Base-by-base conservation (phyloP, 2,888 invertebrate species). In the Agrochola litura region DNA sequence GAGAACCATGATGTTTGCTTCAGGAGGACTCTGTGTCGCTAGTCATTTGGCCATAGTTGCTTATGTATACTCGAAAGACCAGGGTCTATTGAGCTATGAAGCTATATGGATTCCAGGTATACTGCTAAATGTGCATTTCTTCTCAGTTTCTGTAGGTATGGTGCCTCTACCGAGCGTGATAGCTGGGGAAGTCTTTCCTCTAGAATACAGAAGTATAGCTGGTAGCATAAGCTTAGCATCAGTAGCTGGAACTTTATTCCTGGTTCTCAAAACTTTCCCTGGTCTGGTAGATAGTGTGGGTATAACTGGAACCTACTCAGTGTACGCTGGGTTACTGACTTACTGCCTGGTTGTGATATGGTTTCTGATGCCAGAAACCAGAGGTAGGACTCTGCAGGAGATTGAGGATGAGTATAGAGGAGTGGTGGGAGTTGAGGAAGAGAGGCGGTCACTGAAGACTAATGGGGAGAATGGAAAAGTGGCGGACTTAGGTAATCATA, bases 141-240 rank as follows among this genome's bases (percentile, higher is more conserved):
- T 97, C 25, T 96, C 97, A 16, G 95, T 97, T 0, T 96, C 97
- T 9, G 92, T 97, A 0, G 98, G 98, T 0, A 94, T 97, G 89
- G 93, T 97, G 16, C 97, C 98, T 0, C 88, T 98, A 74, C 98
- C 98, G 0, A 98, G 97, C 95, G 97, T 98, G 2, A 97, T 98
- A 93, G 97, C 97, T 65, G 98, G 98, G 0, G 98, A 98, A 91
- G 95, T 98, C 0, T 98, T 98, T 84, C 97, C 98, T 0, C 92
- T 97, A 25, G 95, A 96, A 67, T 97, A 97, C 71, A 95, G 97
- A 69, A 97, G 97, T 52, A 91, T 97, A 0, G 98, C 97, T 0
- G 97, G 97, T 0, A 97, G 97, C 0, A 93, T 98, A 16, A 97
- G 97, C 19, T 93, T 97, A n/a, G 96, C 97, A 43, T 95, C 97